These are phyloP conservation scores for Eudyptes chrysolophus DNA, from an alignment of 2,113 vertebrate genomes.

Conservation along the genomic window DNA sequence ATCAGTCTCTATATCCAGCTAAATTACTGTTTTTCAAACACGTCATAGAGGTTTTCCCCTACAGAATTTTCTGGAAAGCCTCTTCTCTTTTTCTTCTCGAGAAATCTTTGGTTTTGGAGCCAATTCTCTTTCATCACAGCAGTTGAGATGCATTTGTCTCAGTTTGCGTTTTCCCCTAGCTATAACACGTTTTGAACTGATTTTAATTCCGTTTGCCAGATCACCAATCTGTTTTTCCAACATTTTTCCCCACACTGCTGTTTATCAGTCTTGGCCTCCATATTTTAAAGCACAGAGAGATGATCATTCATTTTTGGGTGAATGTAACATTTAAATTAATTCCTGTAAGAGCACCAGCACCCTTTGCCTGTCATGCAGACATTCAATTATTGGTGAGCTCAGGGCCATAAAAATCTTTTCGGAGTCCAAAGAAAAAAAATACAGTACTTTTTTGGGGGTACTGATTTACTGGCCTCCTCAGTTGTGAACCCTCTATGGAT, in stretches of 20 bases:
- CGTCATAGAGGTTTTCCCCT: not conserved
- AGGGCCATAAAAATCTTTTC: not conserved
- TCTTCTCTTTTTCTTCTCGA: not conserved
- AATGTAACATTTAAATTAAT: not conserved
- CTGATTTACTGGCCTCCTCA: not conserved
- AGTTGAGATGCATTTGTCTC: not conserved
- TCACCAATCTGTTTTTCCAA: slow-evolving; percentile 13
- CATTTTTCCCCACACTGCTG: not conserved
- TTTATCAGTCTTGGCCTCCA: not conserved
- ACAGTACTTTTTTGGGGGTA: not conserved
- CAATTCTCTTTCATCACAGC: slow-evolving; percentile 31
- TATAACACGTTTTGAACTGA: not conserved
- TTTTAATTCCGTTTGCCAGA: not conserved
- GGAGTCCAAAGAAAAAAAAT: not conserved
- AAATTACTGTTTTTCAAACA: not conserved
- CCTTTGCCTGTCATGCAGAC: not conserved
- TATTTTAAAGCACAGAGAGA: not conserved
- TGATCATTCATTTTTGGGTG: not conserved
- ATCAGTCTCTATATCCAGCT: not conserved
- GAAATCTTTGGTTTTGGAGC: slow-evolving; percentile 12
- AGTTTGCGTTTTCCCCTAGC: not conserved
- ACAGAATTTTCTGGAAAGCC: slow-evolving; percentile 43
- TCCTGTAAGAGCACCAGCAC: not conserved
- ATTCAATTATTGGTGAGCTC: not conserved
- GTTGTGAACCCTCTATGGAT: not conserved